Base-by-base conservation (phyloP, 2,113 vertebrate genomes). In the Corythornis madagascariensis region DNA sequence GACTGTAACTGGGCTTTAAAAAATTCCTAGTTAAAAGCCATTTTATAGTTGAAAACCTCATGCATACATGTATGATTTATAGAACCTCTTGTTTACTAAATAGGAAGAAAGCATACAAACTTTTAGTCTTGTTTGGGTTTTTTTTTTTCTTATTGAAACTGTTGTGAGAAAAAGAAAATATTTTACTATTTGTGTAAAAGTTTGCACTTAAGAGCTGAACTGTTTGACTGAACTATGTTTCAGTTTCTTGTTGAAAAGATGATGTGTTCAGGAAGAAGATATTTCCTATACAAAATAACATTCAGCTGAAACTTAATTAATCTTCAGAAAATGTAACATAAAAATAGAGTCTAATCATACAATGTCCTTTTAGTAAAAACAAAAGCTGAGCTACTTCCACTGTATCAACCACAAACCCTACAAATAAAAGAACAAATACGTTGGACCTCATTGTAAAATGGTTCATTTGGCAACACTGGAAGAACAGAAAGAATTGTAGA, bases 401-500 rank as follows among this genome's bases (percentile, higher is more conserved):
- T 24, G 29, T 26, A 5, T 33, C 48, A 64, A 86, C 60, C 60
- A 48, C 79, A 80, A 61, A 56, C 33, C 76, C 74, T 87, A 92
- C 50, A 66, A 85, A 56, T 76, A 38, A 59, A 65, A 84, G 77
- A 74, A 19, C 16, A 64, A 82, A 66, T 80, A 45, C 56, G 26
- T 72, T 7, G 42, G 82, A 85, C 69, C 60, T 85, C 74, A 50
- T 83, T 69, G 66, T 85, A 56, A 93, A 92, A 91, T 64, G 71
- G 94, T 85, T 55, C 67, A 89, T 92, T 94, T 95, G 82, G 78
- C 84, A 93, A 35, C 75, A 48, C 52, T 13, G 55, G 67, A 74
- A 79, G 72, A 75, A 18, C 43, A 60, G 90, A 72, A 80, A 53
- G 78, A n/a, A 52, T 26, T 78, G 60, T 85, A 73, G 75, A 80